These are phyloP conservation scores for Brachyrhaphis roseni DNA, from an alignment of 2,797 vertebrate species.

Conservation along the genomic window DNA sequence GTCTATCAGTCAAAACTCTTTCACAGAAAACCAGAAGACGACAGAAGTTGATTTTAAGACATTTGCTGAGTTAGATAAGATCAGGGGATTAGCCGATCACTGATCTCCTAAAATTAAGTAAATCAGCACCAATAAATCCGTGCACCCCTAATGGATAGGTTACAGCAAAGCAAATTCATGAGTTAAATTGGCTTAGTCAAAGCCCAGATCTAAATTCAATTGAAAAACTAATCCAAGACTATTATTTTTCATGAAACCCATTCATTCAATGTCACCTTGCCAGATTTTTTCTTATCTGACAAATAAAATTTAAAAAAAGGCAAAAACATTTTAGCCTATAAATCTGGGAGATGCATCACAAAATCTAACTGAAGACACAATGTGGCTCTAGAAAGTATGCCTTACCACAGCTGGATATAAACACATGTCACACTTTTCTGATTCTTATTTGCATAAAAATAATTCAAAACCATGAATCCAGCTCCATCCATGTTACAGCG, in stretches of 20 bases:
- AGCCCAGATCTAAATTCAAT: not conserved
- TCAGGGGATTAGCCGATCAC: too few relatives aligned
- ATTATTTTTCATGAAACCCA: not conserved
- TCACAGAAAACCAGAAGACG: too few relatives aligned
- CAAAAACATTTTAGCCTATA: not conserved
- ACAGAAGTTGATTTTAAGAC: too few relatives aligned
- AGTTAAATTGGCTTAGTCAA: not conserved
- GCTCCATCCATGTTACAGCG: not conserved
- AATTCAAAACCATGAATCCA: not conserved
- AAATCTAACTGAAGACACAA: not conserved
- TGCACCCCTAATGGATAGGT: not conserved
- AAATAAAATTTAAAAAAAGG: not conserved
- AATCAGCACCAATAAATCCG: too few relatives aligned
- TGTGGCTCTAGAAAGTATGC: not conserved
- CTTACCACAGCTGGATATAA: not conserved
- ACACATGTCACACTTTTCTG: not conserved
- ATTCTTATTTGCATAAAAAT: not conserved
- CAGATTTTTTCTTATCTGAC: not conserved
- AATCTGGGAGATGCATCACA: not conserved
- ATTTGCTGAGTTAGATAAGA: too few relatives aligned
- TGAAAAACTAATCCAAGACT: not conserved
- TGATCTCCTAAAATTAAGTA: too few relatives aligned
- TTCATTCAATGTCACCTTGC: not conserved
- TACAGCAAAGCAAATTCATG: not conserved
- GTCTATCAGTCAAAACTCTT: too few relatives aligned